These are phyloP conservation scores for Ctenomys sociabilis DNA, from an alignment of 2,113 vertebrate species.

Conservation along the genomic window DNA sequence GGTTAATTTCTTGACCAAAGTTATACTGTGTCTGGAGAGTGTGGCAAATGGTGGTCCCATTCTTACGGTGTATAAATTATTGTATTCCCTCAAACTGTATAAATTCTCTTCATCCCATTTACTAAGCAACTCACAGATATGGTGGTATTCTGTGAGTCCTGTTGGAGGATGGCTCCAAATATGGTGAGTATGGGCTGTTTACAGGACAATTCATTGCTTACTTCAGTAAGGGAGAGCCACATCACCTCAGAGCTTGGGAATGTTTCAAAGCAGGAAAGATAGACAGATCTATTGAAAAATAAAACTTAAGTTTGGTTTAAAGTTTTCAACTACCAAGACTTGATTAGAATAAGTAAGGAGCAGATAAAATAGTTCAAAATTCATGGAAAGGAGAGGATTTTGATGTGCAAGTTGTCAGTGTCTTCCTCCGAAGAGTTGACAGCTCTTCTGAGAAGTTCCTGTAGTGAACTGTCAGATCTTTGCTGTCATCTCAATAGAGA, in stretches of 20 bases:
- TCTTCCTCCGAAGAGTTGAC: background rate
- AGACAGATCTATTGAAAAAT: background rate
- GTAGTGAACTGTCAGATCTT: background rate
- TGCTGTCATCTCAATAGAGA: background rate
- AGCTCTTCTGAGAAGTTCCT: background rate
- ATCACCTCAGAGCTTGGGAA: background rate
- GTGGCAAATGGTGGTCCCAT: background rate
- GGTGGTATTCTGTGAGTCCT: background rate
- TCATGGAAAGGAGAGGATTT: background rate
- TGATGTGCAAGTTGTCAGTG: background rate
- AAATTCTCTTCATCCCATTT: background rate
- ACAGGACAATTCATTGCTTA: background rate
- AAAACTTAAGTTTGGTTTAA: constrained; percentile 15
- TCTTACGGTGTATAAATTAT: background rate
- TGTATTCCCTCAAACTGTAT: background rate
- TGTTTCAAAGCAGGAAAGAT: background rate
- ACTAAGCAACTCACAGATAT: background rate
- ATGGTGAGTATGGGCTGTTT: background rate
- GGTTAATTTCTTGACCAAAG: background rate
- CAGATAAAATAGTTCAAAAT: background rate
- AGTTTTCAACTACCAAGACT: background rate
- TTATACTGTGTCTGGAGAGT: background rate
- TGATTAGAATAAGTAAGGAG: background rate
- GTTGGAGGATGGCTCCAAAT: background rate
- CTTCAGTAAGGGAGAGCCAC: background rate